phyloP scores from a whole-genome alignment of 2,888 invertebrate species.

The Coenonympha arcania region DNA sequence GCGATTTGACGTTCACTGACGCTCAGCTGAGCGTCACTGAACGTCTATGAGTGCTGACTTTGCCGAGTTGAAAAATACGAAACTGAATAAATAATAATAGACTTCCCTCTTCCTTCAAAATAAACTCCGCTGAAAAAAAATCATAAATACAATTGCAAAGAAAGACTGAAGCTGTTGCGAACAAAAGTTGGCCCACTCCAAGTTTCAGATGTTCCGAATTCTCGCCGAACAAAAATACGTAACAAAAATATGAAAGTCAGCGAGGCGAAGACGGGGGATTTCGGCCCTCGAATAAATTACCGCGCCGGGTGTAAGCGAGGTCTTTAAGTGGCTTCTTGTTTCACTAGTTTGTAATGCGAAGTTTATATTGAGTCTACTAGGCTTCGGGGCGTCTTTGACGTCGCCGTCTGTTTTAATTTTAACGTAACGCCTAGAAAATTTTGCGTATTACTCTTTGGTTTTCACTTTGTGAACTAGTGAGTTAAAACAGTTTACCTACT shows the following conservation, averaged over 20 bases:
- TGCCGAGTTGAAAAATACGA: too few species aligned
- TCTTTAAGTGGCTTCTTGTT: constrained; percentile 6
- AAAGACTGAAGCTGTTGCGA: background rate
- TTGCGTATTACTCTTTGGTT: too few species aligned
- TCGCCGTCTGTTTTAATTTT: too few species aligned
- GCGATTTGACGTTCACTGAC: too few species aligned
- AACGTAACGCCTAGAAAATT: too few species aligned
- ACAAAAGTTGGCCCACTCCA: constrained; percentile 1
- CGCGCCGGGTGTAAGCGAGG: constrained; percentile 22
- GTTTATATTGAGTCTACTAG: background rate
- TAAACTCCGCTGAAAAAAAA: background rate
- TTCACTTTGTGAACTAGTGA: too few species aligned
- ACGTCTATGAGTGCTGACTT: too few species aligned
- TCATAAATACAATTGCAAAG: background rate
- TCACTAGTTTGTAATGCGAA: background rate
- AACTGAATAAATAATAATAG: too few species aligned
- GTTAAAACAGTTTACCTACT: too few species aligned
- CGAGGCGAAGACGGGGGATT: constrained; percentile 15
- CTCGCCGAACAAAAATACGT: constrained; percentile 5
- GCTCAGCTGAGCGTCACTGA: too few species aligned
- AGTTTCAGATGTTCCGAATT: constrained; percentile 1
- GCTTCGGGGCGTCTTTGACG: too few species aligned
- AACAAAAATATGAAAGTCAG: constrained; percentile 13
- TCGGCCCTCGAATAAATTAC: constrained; percentile 29
- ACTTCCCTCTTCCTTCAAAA: too few species aligned